These are phyloP conservation scores for Plecotus auritus DNA, from an alignment of 2,113 vertebrate genomes.

Conservation along the genomic window DNA sequence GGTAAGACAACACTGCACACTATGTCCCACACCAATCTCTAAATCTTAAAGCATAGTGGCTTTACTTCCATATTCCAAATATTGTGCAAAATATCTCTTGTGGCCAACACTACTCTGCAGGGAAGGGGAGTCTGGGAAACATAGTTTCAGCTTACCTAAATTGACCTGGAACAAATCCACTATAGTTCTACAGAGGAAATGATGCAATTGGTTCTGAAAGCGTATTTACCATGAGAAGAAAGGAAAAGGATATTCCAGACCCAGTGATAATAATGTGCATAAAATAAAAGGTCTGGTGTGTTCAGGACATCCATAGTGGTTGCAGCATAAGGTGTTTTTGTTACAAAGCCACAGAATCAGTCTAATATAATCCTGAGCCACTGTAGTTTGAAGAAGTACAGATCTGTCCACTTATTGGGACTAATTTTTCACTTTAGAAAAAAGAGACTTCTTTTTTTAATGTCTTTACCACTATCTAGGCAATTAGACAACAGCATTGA, in stretches of 20 bases:
- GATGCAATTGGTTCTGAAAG: background rate
- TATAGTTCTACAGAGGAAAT: background rate
- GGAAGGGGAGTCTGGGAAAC: background rate
- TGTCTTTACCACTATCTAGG: background rate
- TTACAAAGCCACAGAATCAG: background rate
- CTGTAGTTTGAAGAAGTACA: background rate
- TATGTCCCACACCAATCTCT: background rate
- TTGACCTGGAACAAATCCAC: background rate
- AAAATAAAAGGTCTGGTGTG: background rate
- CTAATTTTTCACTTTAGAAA: background rate
- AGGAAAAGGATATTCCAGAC: background rate
- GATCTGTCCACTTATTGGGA: background rate
- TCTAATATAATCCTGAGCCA: background rate
- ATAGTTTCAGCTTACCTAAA: background rate
- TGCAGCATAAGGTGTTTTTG: background rate
- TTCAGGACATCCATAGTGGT: background rate
- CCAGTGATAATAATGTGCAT: background rate
- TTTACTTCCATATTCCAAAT: background rate
- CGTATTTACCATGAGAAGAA: background rate
- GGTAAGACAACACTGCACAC: background rate
- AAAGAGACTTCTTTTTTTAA: constrained; percentile 11
- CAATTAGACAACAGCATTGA: background rate
- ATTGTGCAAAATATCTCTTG: background rate
- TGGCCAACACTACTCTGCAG: background rate
- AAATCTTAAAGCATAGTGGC: background rate